Conservation (phyloP, 2,113 vertebrate species). For the Petaurus breviceps region DNA sequence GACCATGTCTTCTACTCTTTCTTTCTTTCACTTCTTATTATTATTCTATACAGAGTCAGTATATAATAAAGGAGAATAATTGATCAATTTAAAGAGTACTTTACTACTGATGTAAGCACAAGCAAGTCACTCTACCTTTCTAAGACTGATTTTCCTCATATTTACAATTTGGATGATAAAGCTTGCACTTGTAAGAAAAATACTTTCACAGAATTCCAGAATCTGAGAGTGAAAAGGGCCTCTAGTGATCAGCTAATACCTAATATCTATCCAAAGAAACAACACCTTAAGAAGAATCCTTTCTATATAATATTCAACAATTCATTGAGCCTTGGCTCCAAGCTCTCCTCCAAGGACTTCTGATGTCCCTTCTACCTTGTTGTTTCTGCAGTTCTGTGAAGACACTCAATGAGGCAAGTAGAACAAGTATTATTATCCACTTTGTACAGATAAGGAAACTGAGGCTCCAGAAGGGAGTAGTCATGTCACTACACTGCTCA, state of each 20-base stretch:
- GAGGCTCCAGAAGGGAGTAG: not conserved
- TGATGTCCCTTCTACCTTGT: not conserved
- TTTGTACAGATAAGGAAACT: not conserved
- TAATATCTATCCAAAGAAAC: not conserved
- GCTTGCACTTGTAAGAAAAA: too few species aligned
- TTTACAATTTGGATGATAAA: not conserved
- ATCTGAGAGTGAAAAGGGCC: not conserved
- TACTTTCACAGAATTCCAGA: not conserved
- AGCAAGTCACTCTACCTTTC: not conserved
- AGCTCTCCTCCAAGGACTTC: not conserved
- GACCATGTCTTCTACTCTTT: not conserved
- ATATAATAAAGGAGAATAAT: not conserved
- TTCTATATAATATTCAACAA: not conserved
- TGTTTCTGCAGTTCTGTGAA: not conserved
- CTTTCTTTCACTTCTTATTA: not conserved
- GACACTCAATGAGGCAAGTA: not conserved
- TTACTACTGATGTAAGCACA: not conserved
- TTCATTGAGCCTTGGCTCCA: not conserved
- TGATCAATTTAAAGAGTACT: not conserved
- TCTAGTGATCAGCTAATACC: not conserved
- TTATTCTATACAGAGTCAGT: not conserved
- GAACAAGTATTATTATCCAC: not conserved
- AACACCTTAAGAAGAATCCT: not conserved
- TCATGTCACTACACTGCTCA: not conserved
- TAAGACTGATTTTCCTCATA: not conserved